These are phyloP conservation scores for Temnothorax nylanderi DNA, from an alignment of 1,140 invertebrate genomes.

Conservation along the genomic window DNA sequence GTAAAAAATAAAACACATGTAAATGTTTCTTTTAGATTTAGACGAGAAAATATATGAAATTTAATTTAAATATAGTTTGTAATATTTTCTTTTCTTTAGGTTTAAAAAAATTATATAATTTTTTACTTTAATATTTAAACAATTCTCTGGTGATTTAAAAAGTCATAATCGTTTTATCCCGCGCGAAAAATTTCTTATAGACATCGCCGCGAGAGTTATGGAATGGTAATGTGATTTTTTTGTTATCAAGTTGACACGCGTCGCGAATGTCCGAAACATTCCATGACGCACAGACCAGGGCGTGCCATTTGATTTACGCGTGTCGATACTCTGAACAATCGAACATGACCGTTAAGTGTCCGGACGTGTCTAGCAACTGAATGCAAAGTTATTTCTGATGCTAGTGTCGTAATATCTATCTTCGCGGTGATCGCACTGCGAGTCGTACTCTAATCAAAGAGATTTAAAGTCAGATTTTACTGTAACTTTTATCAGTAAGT, in stretches of 20 bases:
- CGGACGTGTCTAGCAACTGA: constrained; percentile 29
- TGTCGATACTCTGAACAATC: constrained; percentile 17
- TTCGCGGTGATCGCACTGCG: background rate
- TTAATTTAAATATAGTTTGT: too few relatives aligned
- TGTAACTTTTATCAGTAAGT: background rate
- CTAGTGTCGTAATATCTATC: background rate
- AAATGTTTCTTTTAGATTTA: background rate
- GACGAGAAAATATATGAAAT: background rate
- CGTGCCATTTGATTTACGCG: constrained; percentile 23
- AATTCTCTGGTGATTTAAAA: background rate
- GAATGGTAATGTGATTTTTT: background rate
- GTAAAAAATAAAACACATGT: background rate
- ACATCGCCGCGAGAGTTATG: background rate
- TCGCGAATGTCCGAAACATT: constrained; percentile 12
- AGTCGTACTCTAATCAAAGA: background rate
- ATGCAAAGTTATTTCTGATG: constrained; percentile 22
- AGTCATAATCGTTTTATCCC: background rate
- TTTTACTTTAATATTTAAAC: background rate
- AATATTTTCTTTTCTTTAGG: background rate
- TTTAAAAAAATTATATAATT: background rate
- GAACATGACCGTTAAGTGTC: constrained; percentile 35
- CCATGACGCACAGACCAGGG: constrained; percentile 9
- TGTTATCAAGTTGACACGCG: background rate
- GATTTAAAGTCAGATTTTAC: background rate
- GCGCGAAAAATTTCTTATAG: background rate